A percentile compares a stretch with the other conserved stretches of the same genome.
These are phyloP conservation scores for Aplodontia rufa DNA, from an alignment of 2,113 vertebrate species.

Conservation along the genomic window DNA sequence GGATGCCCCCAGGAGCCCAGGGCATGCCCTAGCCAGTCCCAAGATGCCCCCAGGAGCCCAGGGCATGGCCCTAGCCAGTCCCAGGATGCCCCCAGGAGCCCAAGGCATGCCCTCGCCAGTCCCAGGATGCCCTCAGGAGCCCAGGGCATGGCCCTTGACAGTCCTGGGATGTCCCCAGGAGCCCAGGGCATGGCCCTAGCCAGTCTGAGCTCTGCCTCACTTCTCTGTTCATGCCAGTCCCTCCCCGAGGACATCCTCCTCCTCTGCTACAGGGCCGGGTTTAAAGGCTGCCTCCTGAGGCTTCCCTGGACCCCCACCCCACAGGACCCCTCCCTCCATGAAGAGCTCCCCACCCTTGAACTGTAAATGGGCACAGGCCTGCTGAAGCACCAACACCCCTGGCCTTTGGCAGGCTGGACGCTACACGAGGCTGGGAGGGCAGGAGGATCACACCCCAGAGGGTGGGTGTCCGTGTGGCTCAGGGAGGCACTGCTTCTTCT, in stretches of 20 bases:
- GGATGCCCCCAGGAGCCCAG: too few relatives aligned
- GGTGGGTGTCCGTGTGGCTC: not conserved
- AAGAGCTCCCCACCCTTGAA: not conserved
- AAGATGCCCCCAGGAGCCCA: too few relatives aligned
- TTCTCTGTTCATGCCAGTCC: not conserved
- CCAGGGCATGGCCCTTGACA: too few relatives aligned
- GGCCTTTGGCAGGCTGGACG: not conserved
- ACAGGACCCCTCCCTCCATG: not conserved
- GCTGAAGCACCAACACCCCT: accelerated
- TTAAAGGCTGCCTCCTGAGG: not conserved
- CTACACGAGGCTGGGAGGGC: not conserved
- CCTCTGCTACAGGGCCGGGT: not conserved
- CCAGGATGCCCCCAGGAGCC: too few relatives aligned
- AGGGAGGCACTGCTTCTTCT: not conserved
- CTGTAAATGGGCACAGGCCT: not conserved
- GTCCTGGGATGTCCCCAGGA: too few relatives aligned
- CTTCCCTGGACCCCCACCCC: not conserved
- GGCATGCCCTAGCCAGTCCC: too few relatives aligned
- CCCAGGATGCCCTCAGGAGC: too few relatives aligned
- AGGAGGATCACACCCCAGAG: not conserved
- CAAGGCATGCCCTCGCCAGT: too few relatives aligned
- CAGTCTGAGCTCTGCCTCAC: not conserved
- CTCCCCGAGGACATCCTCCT: not conserved
- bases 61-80: too few relatives aligned
- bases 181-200: accelerated